Percentiles rank a stretch among this genome's conserved stretches.
Evolutionary conservation across 2,113 vertebrate species (phyloP).

Genomic region (Tauraco erythrolophus): DNA sequence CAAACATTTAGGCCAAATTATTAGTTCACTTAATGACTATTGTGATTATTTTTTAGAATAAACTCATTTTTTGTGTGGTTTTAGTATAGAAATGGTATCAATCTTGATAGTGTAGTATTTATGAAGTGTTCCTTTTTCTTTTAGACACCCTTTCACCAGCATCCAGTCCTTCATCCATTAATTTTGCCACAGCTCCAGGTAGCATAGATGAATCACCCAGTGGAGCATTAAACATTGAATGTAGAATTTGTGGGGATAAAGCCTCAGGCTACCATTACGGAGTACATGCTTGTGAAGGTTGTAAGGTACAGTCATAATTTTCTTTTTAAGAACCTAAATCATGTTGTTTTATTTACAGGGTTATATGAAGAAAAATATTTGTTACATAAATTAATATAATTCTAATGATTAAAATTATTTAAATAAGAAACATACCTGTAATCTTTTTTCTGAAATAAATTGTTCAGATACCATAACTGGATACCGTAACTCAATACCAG

Average conservation of each 20-base stretch:
- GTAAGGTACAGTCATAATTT: conserved; percentile 85
- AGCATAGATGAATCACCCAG: conserved; percentile 75
- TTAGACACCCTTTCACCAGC: conserved; percentile 91
- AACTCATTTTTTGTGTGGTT: background rate
- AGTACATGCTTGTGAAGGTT: conserved; percentile 98
- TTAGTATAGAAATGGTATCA: background rate
- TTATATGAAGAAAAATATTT: background rate
- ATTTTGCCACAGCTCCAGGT: conserved; percentile 60
- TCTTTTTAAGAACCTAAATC: conserved; percentile 30
- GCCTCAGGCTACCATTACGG: conserved; percentile 98
- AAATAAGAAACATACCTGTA: background rate
- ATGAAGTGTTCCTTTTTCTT: conserved; percentile 12
- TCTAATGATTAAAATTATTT: background rate
- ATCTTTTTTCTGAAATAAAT: background rate
- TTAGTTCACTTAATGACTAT: background rate
- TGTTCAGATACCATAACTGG: background rate
- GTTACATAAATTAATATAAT: background rate
- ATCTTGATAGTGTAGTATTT: background rate
- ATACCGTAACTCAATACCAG: background rate
- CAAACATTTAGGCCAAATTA: background rate
- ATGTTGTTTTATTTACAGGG: conserved; percentile 26
- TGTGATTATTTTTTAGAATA: background rate
- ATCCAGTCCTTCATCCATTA: conserved; percentile 89
- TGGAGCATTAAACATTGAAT: conserved; percentile 87
- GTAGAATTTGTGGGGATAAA: conserved; percentile 93